Evolutionary conservation across 2,888 invertebrate species (phyloP), one percentile per base, ranked within the genome.

Genomic region (Allolobophora icterica): DNA sequence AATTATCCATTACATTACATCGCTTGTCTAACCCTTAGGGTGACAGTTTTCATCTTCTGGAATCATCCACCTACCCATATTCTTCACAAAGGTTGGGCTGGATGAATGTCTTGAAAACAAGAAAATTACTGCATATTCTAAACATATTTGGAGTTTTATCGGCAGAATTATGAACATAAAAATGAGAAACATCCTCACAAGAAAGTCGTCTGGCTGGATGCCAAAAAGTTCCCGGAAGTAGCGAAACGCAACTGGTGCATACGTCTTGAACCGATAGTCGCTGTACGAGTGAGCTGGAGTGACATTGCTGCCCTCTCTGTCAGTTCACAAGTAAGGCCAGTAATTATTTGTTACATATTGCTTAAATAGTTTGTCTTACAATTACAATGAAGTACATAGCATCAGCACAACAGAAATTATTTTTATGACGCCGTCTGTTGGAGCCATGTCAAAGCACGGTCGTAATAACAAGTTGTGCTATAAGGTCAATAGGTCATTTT

Each of bases 171-270:
- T 71, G 71, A 71, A 71, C n/a, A n/a, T n/a, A 71, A 71, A 71
- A 71, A n/a, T n/a, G 24, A 71, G n/a, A 71, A 71, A 71, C n/a
- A 45, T 52, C 96, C 97, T 97, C 95, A 99, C 99, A 97, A 99
- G 97, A 96, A 99, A 99, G 96, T 99, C 99, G 95, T 99, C 99
- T 34, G 99, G 99, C 96, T 99, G 98, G 95, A 99, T 99, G 92
- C 98, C 98, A 96, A 99, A 99, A 94, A 99, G 96, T 96, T 99
- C 99, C 93, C 99, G 96, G 96, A 99, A 99, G 96, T 99, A 99
- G 94, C 99, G 97, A 96, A 99, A 99, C 95, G 99, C 99, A 95
- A 99, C 98, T 34, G 99, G 99, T 93, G 99, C 99, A 96, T 99
- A 99, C 93, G 99, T 99, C 96, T 99, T 99, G 96, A 99, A 99